A percentile compares a stretch with the other conserved stretches of the same genome.
phyloP scores from a whole-genome alignment of 2,113 vertebrate genomes.

The Grallaria varia region DNA sequence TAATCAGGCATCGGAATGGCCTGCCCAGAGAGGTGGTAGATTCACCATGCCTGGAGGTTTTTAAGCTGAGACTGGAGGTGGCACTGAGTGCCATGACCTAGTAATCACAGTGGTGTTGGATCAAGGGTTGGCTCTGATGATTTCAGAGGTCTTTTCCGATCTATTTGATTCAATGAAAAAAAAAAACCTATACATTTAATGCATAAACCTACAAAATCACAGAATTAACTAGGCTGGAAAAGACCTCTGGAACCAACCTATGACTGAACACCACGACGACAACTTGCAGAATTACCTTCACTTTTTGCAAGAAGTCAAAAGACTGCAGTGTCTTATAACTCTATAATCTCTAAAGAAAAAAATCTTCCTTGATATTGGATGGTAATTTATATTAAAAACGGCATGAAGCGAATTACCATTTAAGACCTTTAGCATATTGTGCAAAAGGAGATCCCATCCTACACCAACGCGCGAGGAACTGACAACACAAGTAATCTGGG shows the following conservation, averaged over 20 bases:
- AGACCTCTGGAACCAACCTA: background rate
- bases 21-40: no score
- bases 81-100: no score
- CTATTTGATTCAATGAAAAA: no score
- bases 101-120: no score
- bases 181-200: no score
- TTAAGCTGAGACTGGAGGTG: no score
- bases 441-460: background rate
- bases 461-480: background rate
- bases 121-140: no score
- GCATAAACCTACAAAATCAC: background rate
- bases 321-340: background rate
- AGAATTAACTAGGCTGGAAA: background rate
- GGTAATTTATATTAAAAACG: background rate
- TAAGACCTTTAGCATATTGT: background rate
- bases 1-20: no score
- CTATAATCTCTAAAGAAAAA: background rate
- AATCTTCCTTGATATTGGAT: rapidly evolving
- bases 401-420: background rate
- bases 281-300: background rate
- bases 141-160: no score
- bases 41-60: no score
- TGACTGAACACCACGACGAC: rapidly evolving
- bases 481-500: background rate
- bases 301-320: background rate